Percentiles rank a stretch among this genome's conserved stretches.
These are phyloP conservation scores for Byasa hedistus DNA, from an alignment of 2,888 invertebrate genomes.

Conservation along the genomic window DNA sequence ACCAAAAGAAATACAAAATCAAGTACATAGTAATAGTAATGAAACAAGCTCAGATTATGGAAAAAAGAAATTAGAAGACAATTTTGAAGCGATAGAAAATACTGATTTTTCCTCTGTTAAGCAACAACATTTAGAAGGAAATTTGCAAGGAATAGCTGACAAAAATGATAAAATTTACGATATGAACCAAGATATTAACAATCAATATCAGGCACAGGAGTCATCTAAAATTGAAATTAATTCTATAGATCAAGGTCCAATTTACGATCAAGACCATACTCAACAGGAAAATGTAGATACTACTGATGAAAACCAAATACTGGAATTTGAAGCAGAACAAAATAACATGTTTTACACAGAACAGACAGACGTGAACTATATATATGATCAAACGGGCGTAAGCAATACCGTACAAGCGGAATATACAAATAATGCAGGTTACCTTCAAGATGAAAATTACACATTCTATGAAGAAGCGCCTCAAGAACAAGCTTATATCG, in stretches of 20 bases:
- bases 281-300: conserved; percentile 13
- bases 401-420: background rate
- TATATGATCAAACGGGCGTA: conserved; percentile 38
- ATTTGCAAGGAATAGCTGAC: background rate
- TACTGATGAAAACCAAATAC: conserved; percentile 41
- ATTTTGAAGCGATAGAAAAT: background rate
- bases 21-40: background rate
- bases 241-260: background rate
- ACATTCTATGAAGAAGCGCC: conserved; percentile 41
- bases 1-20: background rate
- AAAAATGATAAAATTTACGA: background rate
- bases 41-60: background rate
- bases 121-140: background rate
- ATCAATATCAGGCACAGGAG: background rate
- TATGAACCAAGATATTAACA: background rate
- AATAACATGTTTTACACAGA: conserved; percentile 60
- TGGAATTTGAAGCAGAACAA: conserved; percentile 57
- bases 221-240: background rate
- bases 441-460: conserved; percentile 40
- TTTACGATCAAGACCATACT: conserved; percentile 17
- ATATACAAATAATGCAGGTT: conserved; percentile 19
- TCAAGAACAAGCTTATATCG: conserved; percentile 45
- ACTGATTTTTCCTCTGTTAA: background rate
- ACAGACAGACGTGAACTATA: conserved; percentile 40
- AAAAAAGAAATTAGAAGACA: background rate